phyloP scores from a whole-genome alignment of 2,888 invertebrate genomes.

The Eudasyphora cyanicolor region DNA sequence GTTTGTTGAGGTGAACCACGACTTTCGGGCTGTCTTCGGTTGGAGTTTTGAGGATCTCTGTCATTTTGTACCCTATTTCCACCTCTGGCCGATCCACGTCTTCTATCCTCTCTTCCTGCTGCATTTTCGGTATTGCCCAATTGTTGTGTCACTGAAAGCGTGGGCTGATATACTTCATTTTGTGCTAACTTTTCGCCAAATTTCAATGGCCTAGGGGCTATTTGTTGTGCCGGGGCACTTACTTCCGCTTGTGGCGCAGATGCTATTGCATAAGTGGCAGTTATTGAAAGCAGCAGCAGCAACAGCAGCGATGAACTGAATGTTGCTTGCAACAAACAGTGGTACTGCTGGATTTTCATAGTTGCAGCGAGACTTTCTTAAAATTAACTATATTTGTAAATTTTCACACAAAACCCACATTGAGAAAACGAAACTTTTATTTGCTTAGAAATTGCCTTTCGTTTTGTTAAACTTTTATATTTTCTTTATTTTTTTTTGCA shows the following conservation, averaged over 20 bases:
- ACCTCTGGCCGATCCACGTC: not conserved
- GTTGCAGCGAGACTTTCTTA: constrained; percentile 20
- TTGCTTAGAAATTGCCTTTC: constrained; percentile 1
- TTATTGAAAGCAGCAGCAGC: constrained; percentile 42
- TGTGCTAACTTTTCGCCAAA: constrained; percentile 60
- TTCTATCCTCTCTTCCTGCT: not conserved
- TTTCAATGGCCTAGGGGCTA: constrained; percentile 53
- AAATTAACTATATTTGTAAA: not conserved
- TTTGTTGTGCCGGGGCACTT: constrained; percentile 46
- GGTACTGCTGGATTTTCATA: not conserved
- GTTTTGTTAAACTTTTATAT: not conserved
- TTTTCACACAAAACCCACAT: too few species aligned
- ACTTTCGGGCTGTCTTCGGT: not conserved
- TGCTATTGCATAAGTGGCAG: constrained; percentile 64
- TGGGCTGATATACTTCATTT: constrained; percentile 49
- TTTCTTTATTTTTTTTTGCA: not conserved
- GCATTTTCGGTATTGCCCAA: not conserved
- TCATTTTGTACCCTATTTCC: too few species aligned
- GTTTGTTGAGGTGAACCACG: not conserved
- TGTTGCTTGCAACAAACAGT: constrained; percentile 71
- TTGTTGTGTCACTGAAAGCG: not conserved
- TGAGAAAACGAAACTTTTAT: too few species aligned
- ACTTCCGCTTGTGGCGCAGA: constrained; percentile 66
- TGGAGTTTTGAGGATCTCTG: not conserved
- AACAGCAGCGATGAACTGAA: constrained; percentile 50